Percentiles rank a stretch among this genome's conserved stretches.
phyloP scores from a whole-genome alignment of 2,797 vertebrate species.

The Balearica regulorum region DNA sequence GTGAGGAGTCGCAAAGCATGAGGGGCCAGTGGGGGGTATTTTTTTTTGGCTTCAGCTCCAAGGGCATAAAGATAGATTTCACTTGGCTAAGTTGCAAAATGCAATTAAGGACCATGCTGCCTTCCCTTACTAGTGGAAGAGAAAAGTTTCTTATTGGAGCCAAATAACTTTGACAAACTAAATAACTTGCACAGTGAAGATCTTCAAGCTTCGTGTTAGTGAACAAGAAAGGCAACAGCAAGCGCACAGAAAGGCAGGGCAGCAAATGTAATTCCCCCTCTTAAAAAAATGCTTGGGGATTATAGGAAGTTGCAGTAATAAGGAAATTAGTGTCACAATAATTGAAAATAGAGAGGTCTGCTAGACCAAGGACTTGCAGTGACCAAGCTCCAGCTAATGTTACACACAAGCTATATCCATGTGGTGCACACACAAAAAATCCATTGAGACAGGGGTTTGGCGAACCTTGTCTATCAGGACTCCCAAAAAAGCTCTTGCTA shows the following conservation, averaged over 20 bases:
- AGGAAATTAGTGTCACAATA: background rate
- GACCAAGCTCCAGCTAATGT: background rate
- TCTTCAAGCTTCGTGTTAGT: background rate
- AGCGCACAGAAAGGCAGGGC: background rate
- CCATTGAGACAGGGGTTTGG: background rate
- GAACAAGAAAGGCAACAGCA: background rate
- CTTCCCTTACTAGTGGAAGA: background rate
- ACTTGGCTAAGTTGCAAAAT: background rate
- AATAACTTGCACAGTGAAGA: background rate
- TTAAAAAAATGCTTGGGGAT: background rate
- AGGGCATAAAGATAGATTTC: constrained; percentile 11
- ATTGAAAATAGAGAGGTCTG: background rate
- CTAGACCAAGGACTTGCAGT: background rate
- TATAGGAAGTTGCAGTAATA: background rate
- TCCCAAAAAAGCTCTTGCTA: background rate
- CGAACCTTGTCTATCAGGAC: background rate
- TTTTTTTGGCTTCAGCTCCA: background rate
- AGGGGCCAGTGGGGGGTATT: background rate
- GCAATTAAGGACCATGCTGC: constrained; percentile 14
- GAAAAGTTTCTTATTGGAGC: background rate
- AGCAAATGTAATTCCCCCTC: background rate
- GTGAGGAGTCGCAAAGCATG: background rate
- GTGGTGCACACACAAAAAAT: background rate
- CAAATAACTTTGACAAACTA: background rate
- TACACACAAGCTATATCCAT: background rate